Evolutionary conservation across 2,113 vertebrate species (phyloP).

Genomic region (Phainopepla nitens): DNA sequence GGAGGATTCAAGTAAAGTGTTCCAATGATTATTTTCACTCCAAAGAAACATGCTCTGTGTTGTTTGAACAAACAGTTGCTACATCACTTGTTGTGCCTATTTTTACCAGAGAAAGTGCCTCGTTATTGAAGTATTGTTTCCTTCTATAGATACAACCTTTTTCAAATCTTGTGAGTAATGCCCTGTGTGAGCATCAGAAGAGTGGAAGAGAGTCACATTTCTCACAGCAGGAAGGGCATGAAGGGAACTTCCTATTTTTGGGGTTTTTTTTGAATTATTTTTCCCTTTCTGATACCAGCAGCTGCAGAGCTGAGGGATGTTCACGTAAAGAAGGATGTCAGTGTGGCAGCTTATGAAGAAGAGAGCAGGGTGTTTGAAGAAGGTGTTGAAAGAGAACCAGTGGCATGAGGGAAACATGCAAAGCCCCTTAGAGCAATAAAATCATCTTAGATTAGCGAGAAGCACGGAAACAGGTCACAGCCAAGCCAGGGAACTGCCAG

Average conservation of each 20-base stretch:
- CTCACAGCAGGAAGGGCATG: background rate
- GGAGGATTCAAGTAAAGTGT: background rate
- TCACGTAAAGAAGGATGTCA: background rate
- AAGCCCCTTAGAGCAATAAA: background rate
- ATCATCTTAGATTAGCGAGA: background rate
- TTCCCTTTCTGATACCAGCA: background rate
- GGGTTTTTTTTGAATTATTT: rapidly evolving
- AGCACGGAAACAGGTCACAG: background rate
- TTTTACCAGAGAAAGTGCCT: background rate
- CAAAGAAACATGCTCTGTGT: background rate
- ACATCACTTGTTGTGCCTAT: background rate
- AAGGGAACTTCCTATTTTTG: background rate
- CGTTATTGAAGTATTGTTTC: background rate
- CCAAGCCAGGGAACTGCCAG: background rate
- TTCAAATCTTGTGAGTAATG: background rate
- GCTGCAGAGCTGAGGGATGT: background rate
- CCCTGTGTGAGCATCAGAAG: background rate
- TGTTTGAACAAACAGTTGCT: background rate
- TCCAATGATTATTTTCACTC: background rate
- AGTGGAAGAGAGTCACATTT: background rate
- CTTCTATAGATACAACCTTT: background rate
- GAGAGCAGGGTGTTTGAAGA: background rate
- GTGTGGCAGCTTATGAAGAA: background rate
- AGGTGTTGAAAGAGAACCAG: background rate
- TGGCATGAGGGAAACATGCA: background rate